Evolutionary conservation across 2,797 vertebrate genomes (phyloP).

Genomic region (Crocodylus rhombifer): DNA sequence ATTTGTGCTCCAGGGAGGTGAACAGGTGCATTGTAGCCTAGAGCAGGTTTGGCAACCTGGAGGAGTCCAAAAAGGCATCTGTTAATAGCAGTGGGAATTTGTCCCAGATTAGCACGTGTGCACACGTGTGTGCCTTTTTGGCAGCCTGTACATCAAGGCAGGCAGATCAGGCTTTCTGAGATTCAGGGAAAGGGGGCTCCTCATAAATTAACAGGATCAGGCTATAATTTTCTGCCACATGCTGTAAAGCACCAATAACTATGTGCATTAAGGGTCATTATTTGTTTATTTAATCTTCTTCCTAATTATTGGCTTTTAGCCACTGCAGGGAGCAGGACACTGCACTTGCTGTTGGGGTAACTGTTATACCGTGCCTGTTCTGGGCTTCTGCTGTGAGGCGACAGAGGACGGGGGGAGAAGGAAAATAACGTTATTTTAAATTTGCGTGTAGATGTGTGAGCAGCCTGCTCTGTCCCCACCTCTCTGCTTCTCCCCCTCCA

Average conservation of each 20-base stretch:
- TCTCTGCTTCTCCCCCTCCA: neutral
- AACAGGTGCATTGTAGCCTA: neutral
- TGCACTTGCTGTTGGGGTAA: neutral
- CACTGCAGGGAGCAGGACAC: neutral
- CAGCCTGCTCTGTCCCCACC: neutral
- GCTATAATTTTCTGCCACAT: neutral
- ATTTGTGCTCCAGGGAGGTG: neutral
- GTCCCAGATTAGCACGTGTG: neutral
- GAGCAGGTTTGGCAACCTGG: neutral
- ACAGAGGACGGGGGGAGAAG: neutral
- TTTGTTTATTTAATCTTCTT: neutral
- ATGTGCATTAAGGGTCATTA: accelerated
- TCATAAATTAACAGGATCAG: neutral
- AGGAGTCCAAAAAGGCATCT: neutral
- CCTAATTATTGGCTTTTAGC: neutral
- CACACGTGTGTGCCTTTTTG: neutral
- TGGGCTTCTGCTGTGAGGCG: neutral
- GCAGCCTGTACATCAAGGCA: neutral
- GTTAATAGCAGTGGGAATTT: neutral
- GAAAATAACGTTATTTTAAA: neutral
- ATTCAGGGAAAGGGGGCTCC: neutral
- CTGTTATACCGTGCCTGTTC: neutral
- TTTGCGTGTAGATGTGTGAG: neutral
- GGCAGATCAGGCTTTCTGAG: neutral
- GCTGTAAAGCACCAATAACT: neutral